Evolutionary conservation across 2,888 invertebrate genomes (phyloP), one percentile per base, ranked within the genome.

Genomic region (Phoenoteleia sp.): DNA sequence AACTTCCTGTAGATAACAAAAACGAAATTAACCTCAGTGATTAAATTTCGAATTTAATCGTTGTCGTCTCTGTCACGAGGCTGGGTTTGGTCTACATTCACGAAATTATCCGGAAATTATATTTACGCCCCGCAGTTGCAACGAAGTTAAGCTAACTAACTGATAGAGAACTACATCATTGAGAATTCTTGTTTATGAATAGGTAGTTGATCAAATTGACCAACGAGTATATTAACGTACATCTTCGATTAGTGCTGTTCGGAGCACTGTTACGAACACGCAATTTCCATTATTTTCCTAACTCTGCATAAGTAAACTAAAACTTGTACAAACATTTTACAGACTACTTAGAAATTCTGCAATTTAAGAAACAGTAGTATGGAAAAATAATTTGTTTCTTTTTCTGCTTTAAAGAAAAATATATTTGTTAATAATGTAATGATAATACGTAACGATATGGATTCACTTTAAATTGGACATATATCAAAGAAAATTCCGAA

Each of bases 131-230:
- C 60, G 42, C 49, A 66, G 42, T 67, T 45, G 49, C 54, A 58
- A 74, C 60, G 39, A 81, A 74, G 81, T 74, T 81, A 81, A 60
- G 66, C 72, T 58, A 81, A 81, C 81, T 67, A 81, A 74, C 72
- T 74, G 72, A 72, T 72, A 64, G 66, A 64, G 79, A 80, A 72
- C 67, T 74, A 67, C 74, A 67, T 74, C 74, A 60, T 74, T 66
- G 81, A 81, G 52, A 72, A 74, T 74, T 81, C 74, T 74, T 74
- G 74, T 67, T 74, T 74, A 64, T 72, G 72, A 80, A 72, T 80
- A 69, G 71, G 49, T 47, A 80, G 80, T 80, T 80, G 54, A 72
- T 80, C 66, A 72, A 80, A 56, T 80, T 80, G 72, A 80, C 56
- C 47, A 45, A 66, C 33, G 64, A 72, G 49, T 7, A 72, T 66